Evolutionary conservation across 1,140 invertebrate genomes (phyloP), one percentile per base, ranked within the genome.

Genomic region (Diabrotica undecimpunctata): DNA sequence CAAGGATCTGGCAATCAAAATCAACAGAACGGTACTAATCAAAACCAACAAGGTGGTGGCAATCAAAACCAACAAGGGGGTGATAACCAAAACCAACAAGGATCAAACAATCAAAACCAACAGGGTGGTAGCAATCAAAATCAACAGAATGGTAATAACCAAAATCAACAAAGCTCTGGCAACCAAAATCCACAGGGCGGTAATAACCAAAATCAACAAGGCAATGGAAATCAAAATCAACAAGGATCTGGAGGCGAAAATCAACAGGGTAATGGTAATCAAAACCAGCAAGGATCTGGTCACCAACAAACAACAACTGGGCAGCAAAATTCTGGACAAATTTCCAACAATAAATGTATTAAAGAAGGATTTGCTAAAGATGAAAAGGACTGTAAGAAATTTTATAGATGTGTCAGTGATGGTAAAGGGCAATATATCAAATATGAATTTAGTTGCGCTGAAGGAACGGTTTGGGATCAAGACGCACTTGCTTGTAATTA

Each of bases 381-480:
- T 78, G 78, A 75, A 14, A 75, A 78, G 50, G 81, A 90, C 62
- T 91, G 89, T 66, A 81, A 76, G 56, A 88, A 88, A 66, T 90
- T 90, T 72, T 88, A 89, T 66, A 81, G 87, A 75, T 90, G 89
- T 76, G 84, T 88, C 0, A 73, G 81, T 54, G 78, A 85, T 63
- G 83, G 83, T 0, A 73, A 80, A 39, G 82, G 79, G 12, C 79
- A 77, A 3, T 84, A 80, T 52, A 82, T 75, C 13, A 83, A 78
- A 67, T 84, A 86, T 68, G 81, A 86, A 51, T 90, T 87, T 71
- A 81, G 79, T 51, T 90, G 88, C 75, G 86, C 82, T 2, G 76
- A 78, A 11, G 87, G 86, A 55, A 90, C 88, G 8, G 84, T 88
- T 14, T 88, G 84, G 79, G 87, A 88, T 73, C 76, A 81, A 50